Evolutionary conservation across 2,113 vertebrate species (phyloP).

Genomic region (Gadus chalcogrammus): DNA sequence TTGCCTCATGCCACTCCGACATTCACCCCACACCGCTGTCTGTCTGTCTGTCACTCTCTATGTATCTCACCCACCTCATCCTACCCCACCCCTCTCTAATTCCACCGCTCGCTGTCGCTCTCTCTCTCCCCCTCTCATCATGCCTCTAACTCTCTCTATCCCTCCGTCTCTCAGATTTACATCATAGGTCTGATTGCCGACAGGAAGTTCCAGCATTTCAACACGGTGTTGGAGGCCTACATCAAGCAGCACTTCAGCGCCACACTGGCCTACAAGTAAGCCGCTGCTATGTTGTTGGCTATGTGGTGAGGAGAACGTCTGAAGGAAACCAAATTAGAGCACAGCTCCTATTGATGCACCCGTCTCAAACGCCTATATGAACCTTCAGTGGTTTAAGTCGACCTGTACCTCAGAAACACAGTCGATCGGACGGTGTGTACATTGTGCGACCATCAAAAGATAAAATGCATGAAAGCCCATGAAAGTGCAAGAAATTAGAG

Average conservation of each 20-base stretch:
- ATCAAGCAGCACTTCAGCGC: conserved; percentile 98
- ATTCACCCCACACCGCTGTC: no score
- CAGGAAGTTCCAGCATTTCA: conserved; percentile 97
- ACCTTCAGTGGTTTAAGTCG: no score
- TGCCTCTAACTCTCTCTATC: background rate
- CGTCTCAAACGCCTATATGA: no score
- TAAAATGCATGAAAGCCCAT: no score
- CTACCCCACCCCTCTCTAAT: conserved; percentile 2
- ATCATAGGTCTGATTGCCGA: conserved; percentile 96
- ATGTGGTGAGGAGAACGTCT: no score
- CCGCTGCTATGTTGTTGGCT: conserved; percentile 17
- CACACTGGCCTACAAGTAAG: conserved; percentile 96
- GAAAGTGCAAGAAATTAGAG: no score
- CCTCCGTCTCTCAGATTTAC: conserved; percentile 80
- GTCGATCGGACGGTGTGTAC: no score
- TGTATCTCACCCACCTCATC: background rate
- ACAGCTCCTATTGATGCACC: no score
- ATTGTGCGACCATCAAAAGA: no score
- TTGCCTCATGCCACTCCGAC: background rate
- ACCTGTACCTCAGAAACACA: no score
- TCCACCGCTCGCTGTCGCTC: background rate
- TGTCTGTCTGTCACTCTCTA: no score
- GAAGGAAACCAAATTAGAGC: no score
- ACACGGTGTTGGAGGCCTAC: conserved; percentile 93
- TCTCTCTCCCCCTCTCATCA: conserved; percentile 1